Conservation (phyloP, 2,797 vertebrate genomes). For the Oryzias sinensis region DNA sequence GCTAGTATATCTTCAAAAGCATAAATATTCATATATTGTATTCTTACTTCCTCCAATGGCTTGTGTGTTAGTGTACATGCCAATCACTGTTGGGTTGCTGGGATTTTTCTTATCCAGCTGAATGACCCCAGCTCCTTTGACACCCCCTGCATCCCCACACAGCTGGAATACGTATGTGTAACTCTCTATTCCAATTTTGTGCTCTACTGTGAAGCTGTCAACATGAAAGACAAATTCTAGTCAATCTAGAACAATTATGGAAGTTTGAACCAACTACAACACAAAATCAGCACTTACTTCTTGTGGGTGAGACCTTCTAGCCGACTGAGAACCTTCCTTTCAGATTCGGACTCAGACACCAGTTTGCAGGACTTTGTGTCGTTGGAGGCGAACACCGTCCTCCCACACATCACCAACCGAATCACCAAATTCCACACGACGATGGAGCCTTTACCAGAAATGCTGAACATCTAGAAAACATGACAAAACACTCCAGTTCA, state of each 20-base stretch:
- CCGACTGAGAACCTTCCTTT: conserved; percentile 46
- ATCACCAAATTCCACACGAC: conserved; percentile 55
- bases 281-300: conserved; percentile 59
- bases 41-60: conserved; percentile 87
- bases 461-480: conserved; percentile 40
- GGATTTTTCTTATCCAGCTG: conserved; percentile 60
- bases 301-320: conserved; percentile 66
- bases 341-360: background rate
- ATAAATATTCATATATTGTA: background rate
- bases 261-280: background rate
- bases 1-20: background rate
- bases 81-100: conserved; percentile 69
- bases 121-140: conserved; percentile 79
- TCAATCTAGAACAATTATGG: background rate
- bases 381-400: conserved; percentile 28
- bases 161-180: conserved; percentile 86
- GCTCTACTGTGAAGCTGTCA: conserved; percentile 58
- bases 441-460: conserved; percentile 15
- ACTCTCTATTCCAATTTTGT: conserved; percentile 9
- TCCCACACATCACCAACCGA: conserved; percentile 57
- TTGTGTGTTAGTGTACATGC: conserved; percentile 81
- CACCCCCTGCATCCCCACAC: conserved; percentile 82
- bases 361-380: conserved; percentile 64
- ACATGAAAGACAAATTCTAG: conserved; percentile 12
- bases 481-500: background rate